Conservation (phyloP, 2,888 invertebrate genomes). For the Ceriagrion tenellum region DNA sequence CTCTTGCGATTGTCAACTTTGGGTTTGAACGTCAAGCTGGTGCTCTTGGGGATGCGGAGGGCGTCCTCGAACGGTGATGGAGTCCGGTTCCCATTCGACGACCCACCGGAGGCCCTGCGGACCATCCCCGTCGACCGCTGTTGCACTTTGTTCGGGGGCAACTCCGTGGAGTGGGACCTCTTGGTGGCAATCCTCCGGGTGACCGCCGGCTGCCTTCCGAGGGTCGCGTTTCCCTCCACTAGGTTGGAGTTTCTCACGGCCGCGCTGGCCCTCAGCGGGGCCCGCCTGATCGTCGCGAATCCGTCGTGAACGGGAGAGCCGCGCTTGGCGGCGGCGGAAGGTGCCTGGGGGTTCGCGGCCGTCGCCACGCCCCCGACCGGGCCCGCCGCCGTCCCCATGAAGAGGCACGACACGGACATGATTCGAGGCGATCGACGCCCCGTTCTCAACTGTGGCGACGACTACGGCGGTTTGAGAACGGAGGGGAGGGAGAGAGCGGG, state of each 20-base stretch:
- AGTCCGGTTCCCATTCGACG: slow-evolving; percentile 67
- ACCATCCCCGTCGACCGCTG: slow-evolving; percentile 70
- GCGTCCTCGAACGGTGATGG: slow-evolving; percentile 75
- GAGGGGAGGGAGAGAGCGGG: not conserved
- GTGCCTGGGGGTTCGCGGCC: slow-evolving; percentile 70
- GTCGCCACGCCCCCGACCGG: slow-evolving; percentile 49
- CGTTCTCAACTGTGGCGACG: slow-evolving; percentile 38
- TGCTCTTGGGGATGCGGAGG: slow-evolving; percentile 70
- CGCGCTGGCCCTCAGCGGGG: slow-evolving; percentile 75
- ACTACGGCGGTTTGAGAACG: not conserved
- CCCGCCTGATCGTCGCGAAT: slow-evolving; percentile 87
- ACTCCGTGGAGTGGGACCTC: slow-evolving; percentile 73
- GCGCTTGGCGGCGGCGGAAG: slow-evolving; percentile 48
- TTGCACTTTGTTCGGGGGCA: slow-evolving; percentile 72
- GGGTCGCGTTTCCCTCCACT: slow-evolving; percentile 75
- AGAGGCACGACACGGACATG: slow-evolving; percentile 56
- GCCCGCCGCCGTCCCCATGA: slow-evolving; percentile 57
- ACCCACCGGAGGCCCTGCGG: slow-evolving; percentile 58
- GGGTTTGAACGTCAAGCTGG: slow-evolving; percentile 70
- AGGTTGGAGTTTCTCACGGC: slow-evolving; percentile 72
- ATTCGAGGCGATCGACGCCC: slow-evolving; percentile 50
- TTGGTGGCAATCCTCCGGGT: slow-evolving; percentile 73
- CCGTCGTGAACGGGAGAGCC: slow-evolving; percentile 87
- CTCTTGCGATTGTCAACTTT: slow-evolving; percentile 69
- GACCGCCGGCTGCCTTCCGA: slow-evolving; percentile 72